phyloP scores from a whole-genome alignment of 2,888 invertebrate species.

The Mayetiola destructor region DNA sequence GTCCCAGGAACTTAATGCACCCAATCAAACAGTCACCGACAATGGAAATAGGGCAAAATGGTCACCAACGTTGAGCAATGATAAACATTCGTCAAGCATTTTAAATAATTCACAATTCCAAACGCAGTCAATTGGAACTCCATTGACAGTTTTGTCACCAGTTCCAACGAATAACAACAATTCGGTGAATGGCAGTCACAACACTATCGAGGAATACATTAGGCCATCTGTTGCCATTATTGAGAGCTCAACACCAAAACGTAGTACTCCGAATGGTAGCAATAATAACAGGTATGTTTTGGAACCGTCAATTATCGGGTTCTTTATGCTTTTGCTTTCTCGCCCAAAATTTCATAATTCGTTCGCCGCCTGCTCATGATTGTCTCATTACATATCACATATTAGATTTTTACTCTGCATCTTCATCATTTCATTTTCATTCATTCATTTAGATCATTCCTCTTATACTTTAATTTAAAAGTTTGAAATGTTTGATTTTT shows the following conservation, averaged over 20 bases:
- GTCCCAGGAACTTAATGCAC: slow-evolving; percentile 50
- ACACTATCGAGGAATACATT: not conserved
- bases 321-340: not conserved
- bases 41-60: slow-evolving; percentile 16
- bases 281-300: slow-evolving; percentile 5
- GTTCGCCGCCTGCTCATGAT: too few species aligned
- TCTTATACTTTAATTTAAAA: too few species aligned
- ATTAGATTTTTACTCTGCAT: too few species aligned
- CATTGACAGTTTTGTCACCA: not conserved
- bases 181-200: not conserved
- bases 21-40: slow-evolving; percentile 16
- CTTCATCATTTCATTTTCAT: not conserved
- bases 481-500: not conserved
- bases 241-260: not conserved
- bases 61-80: slow-evolving; percentile 14
- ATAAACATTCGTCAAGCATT: not conserved
- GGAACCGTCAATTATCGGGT: not conserved
- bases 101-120: not conserved
- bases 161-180: not conserved
- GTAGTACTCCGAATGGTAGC: not conserved
- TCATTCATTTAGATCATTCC: not conserved
- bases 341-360: too few species aligned
- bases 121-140: not conserved
- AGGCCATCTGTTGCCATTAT: not conserved
- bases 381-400: too few species aligned